A percentile compares a stretch with the other conserved stretches of the same genome.
Evolutionary conservation across 1,140 invertebrate species (phyloP).

Genomic region (Bilobella aurantiaca): DNA sequence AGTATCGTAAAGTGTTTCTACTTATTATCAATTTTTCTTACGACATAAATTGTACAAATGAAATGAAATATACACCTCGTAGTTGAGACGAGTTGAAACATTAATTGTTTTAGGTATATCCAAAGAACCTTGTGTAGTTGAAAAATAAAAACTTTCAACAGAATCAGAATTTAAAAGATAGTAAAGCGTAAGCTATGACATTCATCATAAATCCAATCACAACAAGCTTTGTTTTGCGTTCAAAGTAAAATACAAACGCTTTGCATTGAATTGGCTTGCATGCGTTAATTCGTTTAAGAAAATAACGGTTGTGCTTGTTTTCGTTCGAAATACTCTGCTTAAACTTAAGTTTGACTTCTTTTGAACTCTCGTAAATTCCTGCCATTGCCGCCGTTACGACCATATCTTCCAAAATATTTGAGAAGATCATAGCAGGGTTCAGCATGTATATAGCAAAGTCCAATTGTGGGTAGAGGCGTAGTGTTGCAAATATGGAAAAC

Average conservation of each 20-base stretch:
- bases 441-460: not conserved
- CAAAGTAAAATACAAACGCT: not conserved
- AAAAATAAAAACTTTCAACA: no score
- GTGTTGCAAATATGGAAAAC: not conserved
- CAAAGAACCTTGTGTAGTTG: no score
- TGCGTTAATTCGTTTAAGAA: not conserved
- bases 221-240: not conserved
- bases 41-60: no score
- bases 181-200: not conserved
- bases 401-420: not conserved
- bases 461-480: not conserved
- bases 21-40: no score
- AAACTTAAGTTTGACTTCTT: not conserved
- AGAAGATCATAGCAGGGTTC: not conserved
- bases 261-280: not conserved
- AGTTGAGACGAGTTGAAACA: no score
- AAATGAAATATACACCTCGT: no score
- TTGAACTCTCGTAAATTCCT: not conserved
- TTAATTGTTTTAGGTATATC: no score
- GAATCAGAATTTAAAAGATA: not conserved
- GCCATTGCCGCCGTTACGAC: not conserved
- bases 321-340: no score
- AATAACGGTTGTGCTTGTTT: not conserved
- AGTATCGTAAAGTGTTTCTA: no score
- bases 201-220: not conserved